These are phyloP conservation scores for Idaea straminata DNA, from an alignment of 2,888 invertebrate species.

Conservation along the genomic window DNA sequence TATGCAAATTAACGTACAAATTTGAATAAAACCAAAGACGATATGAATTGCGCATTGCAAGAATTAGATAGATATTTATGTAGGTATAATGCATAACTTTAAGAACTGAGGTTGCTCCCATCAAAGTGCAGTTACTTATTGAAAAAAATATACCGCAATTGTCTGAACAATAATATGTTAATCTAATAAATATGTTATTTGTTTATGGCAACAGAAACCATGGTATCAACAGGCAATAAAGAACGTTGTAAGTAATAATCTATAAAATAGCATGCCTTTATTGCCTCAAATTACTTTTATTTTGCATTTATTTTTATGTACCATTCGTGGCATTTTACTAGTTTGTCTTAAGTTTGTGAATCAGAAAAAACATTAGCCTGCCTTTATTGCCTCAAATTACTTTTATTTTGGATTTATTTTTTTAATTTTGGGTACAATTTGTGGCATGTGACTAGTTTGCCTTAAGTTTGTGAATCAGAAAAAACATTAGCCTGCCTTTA, in stretches of 20 bases:
- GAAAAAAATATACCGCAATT: constrained; percentile 42
- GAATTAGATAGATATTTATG: constrained; percentile 25
- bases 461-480: too few species aligned
- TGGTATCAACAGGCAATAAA: constrained; percentile 79
- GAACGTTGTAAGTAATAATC: constrained; percentile 67
- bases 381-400: too few species aligned
- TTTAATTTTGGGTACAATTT: too few species aligned
- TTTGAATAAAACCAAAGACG: constrained; percentile 68
- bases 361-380: too few species aligned
- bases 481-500: too few species aligned
- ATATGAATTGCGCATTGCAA: constrained; percentile 55
- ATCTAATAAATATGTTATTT: too few species aligned
- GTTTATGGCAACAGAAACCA: constrained; percentile 57
- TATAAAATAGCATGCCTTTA: constrained; percentile 9
- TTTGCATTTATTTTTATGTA: too few species aligned
- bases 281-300: too few species aligned
- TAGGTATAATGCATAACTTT: constrained; percentile 20
- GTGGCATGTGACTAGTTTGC: too few species aligned
- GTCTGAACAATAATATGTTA: constrained; percentile 46
- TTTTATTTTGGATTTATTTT: too few species aligned
- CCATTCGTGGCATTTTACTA: too few species aligned
- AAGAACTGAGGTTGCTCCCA: constrained; percentile 54
- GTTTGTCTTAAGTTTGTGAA: too few species aligned
- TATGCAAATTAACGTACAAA: constrained; percentile 71
- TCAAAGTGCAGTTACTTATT: constrained; percentile 70